A percentile compares a stretch with the other conserved stretches of the same genome.
These are phyloP conservation scores for Choristoneura rosaceana DNA, from an alignment of 2,888 invertebrate species.

Conservation along the genomic window DNA sequence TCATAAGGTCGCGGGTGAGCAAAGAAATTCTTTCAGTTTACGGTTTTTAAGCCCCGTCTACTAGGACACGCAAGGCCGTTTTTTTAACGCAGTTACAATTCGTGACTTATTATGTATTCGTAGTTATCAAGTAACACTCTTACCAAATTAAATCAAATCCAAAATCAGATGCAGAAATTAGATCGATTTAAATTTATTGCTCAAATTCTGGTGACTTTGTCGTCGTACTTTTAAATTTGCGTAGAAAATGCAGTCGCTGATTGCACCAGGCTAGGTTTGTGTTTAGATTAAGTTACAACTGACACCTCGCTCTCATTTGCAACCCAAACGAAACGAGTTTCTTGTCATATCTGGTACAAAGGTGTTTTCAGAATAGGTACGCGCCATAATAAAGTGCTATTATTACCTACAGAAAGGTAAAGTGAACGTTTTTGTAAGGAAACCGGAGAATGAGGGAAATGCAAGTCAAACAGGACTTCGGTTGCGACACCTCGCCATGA, in stretches of 20 bases:
- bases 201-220: too few relatives aligned
- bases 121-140: too few relatives aligned
- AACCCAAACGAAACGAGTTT: constrained; percentile 44
- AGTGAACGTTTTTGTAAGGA: too few relatives aligned
- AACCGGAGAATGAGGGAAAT: too few relatives aligned
- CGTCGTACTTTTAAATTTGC: constrained; percentile 17
- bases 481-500: too few relatives aligned
- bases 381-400: not conserved
- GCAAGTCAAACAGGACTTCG: too few relatives aligned
- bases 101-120: too few relatives aligned
- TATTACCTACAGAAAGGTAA: not conserved
- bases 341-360: constrained; percentile 42
- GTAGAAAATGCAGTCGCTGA: constrained; percentile 27
- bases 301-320: constrained; percentile 42
- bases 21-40: too few relatives aligned
- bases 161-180: constrained; percentile 4
- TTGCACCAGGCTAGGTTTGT: constrained; percentile 21
- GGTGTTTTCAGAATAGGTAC: constrained; percentile 13
- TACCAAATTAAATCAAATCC: not conserved
- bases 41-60: too few relatives aligned
- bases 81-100: too few relatives aligned
- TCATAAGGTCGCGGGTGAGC: too few relatives aligned
- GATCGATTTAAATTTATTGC: constrained; percentile 20
- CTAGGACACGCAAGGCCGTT: too few relatives aligned
- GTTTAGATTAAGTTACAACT: constrained; percentile 23